phyloP scores from a whole-genome alignment of 2,113 vertebrate genomes.

The Microcebus tavaratra region DNA sequence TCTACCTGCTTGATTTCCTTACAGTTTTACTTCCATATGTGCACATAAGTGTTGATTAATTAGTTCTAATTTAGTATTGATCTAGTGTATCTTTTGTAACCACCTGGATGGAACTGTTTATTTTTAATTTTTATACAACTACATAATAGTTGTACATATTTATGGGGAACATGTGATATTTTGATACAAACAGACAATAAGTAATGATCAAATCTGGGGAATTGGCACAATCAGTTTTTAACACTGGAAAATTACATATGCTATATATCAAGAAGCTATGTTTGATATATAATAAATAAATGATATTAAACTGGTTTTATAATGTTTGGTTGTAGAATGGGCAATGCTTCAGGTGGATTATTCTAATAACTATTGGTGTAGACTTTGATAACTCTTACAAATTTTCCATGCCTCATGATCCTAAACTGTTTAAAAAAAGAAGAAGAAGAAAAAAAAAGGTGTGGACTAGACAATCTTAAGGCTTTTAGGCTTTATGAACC shows the following conservation, averaged over 20 bases:
- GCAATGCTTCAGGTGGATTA: neutral
- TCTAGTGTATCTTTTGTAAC: too few species aligned
- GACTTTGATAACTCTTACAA: neutral
- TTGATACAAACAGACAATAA: neutral
- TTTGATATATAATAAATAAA: neutral
- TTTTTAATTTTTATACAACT: neutral
- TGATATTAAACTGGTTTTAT: neutral
- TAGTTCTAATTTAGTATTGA: too few species aligned
- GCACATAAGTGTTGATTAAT: too few species aligned
- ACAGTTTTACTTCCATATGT: too few species aligned
- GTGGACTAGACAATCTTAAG: neutral
- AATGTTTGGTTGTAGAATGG: neutral
- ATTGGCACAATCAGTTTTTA: neutral
- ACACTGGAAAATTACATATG: neutral
- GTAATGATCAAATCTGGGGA: neutral
- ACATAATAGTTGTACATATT: neutral
- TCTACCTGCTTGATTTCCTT: too few species aligned
- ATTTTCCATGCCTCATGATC: neutral
- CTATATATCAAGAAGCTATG: neutral
- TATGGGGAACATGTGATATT: neutral
- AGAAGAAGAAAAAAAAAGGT: neutral
- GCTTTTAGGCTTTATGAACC: slow-evolving; percentile 58
- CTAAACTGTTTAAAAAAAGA: neutral
- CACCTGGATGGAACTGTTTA: neutral
- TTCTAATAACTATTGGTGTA: neutral